Base-by-base conservation (phyloP, 2,113 vertebrate genomes). In the Piaya cayana region DNA sequence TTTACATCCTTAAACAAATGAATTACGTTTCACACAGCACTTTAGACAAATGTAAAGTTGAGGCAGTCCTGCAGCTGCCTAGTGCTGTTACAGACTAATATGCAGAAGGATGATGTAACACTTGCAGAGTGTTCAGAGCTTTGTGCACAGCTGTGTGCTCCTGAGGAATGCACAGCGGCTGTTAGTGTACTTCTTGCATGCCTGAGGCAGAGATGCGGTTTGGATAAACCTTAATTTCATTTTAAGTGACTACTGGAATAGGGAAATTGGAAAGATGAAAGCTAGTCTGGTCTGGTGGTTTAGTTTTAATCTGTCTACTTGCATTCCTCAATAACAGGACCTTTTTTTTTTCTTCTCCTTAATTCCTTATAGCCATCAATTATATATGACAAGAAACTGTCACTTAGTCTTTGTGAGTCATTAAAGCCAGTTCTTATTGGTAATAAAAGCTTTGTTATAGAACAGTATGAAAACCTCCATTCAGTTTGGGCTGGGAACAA, bases 121-220 rank as follows among this genome's bases (percentile, higher is more conserved):
- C 22, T 68, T 76, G 45, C 15, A 53, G 4, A 49, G 4, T 3
- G 23, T 2, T 11, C 36, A 15, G 0, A 9, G 1, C n/a, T 43
- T 36, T 12, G 18, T 43, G 50, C 3, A 0, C 5, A 34, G 36
- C 68, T 65, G 22, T 8, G 22, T 17, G 30, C 87, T 34, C 2
- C 2, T n/a, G 59, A 80, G 47, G 11, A 50, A 5, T 2, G 12
- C 26, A 5, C 9, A 20, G 4, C 6, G 50, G 29, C 22, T 65
- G 55, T 17, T 27, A 7, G 10, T 11, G 11, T 2, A 3, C 63
- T 69, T 29, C 34, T n/a, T 21, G 62, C 16, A 2, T 22, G 55
- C 67, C 86, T 29, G 58, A 69, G 81, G 85, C 56, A 15, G 43
- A 29, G 36, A 34, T 47, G 72, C n/a, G 64, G 7, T 50, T 63